Evolutionary conservation across 2,113 vertebrate species (phyloP).

Genomic region (Xenopus borealis): DNA sequence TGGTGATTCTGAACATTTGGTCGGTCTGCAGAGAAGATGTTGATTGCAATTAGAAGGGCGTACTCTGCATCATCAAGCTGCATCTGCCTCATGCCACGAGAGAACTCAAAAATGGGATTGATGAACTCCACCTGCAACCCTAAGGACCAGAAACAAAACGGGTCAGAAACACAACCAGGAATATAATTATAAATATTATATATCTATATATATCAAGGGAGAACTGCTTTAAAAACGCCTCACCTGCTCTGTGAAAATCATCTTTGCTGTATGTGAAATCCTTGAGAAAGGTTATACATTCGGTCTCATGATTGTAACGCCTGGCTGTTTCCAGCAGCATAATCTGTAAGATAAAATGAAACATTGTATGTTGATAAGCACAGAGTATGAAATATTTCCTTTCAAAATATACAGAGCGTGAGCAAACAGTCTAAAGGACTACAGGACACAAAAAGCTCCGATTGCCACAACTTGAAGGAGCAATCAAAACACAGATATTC

Average conservation of each 20-base stretch:
- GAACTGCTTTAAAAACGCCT: not conserved
- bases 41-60: conserved; percentile 67
- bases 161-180: no score
- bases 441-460: no score
- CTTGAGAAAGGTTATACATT: conserved; percentile 68
- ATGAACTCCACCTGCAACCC: conserved; percentile 70
- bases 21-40: conserved; percentile 66
- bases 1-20: conserved; percentile 65
- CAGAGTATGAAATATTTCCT: no score
- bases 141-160: conserved; percentile 26
- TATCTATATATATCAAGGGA: no score
- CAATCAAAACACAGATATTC: no score
- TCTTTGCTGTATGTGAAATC: conserved; percentile 71
- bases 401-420: no score
- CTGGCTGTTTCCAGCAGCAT: conserved; percentile 67
- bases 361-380: no score
- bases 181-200: no score
- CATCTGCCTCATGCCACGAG: conserved; percentile 62
- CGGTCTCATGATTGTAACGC: conserved; percentile 65
- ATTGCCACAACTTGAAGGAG: no score
- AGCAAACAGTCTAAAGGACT: no score
- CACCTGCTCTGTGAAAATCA: conserved; percentile 66
- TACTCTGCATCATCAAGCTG: conserved; percentile 66
- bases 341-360: conserved; percentile 49
- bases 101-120: conserved; percentile 71